Evolutionary conservation across 2,113 vertebrate species (phyloP).

Genomic region (Pomatostomus ruficeps): DNA sequence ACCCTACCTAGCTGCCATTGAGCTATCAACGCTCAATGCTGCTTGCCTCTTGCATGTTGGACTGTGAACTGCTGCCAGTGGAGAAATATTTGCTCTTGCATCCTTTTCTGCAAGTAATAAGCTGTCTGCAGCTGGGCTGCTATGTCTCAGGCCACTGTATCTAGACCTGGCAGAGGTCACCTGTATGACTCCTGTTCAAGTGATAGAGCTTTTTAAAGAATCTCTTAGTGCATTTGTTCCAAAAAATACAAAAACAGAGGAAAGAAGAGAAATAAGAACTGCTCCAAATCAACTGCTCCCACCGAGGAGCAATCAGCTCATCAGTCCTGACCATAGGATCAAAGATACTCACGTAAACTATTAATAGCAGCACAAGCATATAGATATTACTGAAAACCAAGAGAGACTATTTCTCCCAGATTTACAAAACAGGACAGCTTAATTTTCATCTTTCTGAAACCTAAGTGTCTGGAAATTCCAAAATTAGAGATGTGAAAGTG

Average conservation of each 20-base stretch:
- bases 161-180: neutral
- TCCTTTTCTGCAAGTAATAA: neutral
- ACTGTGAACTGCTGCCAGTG: neutral
- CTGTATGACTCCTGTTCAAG: neutral
- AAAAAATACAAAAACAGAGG: neutral
- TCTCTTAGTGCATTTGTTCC: neutral
- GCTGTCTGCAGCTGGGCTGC: neutral
- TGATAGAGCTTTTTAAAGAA: neutral
- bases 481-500: neutral
- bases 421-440: neutral
- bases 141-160: neutral
- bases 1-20: neutral
- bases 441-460: neutral
- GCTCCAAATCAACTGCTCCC: neutral
- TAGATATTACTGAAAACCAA: neutral
- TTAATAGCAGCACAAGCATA: neutral
- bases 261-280: neutral
- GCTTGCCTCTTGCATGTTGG: neutral
- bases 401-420: neutral
- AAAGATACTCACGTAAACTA: neutral
- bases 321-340: neutral
- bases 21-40: neutral
- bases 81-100: neutral
- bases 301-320: neutral
- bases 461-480: neutral